Percentiles rank a stretch among this genome's conserved stretches.
phyloP scores from a whole-genome alignment of 1,140 invertebrate genomes.

The Magallana angulata region DNA sequence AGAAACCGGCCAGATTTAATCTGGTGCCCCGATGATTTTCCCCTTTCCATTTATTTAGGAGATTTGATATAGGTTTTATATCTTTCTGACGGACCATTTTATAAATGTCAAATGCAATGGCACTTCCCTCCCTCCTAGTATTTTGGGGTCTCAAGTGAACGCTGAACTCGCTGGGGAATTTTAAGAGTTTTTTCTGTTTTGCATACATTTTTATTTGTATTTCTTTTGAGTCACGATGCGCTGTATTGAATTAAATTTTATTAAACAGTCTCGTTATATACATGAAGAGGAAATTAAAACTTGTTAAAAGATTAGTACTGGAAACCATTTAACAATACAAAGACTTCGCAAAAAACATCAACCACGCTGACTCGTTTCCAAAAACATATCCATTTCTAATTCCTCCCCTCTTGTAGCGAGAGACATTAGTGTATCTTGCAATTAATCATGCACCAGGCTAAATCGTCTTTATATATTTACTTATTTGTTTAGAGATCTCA shows the following conservation, averaged over 20 bases:
- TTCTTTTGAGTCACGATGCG: neutral
- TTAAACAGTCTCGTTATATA: neutral
- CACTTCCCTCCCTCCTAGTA: no score
- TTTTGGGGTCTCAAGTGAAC: no score
- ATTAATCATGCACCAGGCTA: conserved; percentile 27
- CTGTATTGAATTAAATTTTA: neutral
- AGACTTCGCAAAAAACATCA: neutral
- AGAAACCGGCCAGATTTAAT: conserved; percentile 44
- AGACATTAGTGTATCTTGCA: conserved; percentile 20
- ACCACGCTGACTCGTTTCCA: neutral
- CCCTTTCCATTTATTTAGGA: conserved; percentile 39
- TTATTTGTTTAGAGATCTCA: conserved; percentile 32
- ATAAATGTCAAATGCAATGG: neutral
- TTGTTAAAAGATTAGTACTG: neutral
- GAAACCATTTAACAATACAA: neutral
- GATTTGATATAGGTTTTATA: conserved; percentile 30
- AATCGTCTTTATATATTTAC: conserved; percentile 33
- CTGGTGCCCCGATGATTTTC: conserved; percentile 21
- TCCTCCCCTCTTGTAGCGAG: neutral
- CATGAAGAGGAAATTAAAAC: neutral
- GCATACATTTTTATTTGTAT: no score
- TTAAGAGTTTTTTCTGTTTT: no score
- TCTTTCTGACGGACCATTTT: conserved; percentile 27
- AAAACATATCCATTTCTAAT: conserved; percentile 7
- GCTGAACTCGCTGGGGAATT: no score